Percentiles rank a stretch among this genome's conserved stretches.
These are phyloP conservation scores for Melanotaenia maccullochi DNA, from an alignment of 2,797 vertebrate genomes.

Conservation along the genomic window DNA sequence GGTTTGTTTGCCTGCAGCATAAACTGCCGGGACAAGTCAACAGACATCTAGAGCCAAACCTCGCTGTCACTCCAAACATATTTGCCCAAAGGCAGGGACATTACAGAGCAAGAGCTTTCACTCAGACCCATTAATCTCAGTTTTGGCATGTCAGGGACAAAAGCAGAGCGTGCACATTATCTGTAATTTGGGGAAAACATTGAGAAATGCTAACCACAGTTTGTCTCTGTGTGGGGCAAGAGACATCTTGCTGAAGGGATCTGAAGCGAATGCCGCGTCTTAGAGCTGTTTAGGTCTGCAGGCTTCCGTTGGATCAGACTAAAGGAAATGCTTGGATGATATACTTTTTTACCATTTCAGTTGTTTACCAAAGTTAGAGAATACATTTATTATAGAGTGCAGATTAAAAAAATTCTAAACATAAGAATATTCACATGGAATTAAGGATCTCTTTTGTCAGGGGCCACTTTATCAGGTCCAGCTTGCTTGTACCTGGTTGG, in stretches of 20 bases:
- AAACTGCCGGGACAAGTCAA: conserved; percentile 49
- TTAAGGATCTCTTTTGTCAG: not conserved
- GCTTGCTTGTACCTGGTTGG: too few species aligned
- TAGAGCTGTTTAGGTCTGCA: not conserved
- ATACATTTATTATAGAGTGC: not conserved
- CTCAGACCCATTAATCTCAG: conserved; percentile 50
- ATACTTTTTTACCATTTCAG: not conserved
- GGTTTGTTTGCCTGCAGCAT: conserved; percentile 57
- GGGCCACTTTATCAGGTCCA: not conserved
- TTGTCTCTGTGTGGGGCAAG: conserved; percentile 36
- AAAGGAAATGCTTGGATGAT: not conserved
- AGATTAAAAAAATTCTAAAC: not conserved
- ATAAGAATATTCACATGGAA: not conserved
- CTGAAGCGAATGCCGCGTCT: conserved; percentile 48
- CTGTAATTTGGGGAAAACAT: conserved; percentile 38
- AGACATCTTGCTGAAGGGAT: conserved; percentile 49
- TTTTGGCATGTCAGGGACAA: conserved; percentile 31
- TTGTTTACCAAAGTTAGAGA: not conserved
- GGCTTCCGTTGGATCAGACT: conserved; percentile 3
- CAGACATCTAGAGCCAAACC: conserved; percentile 41
- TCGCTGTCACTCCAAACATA: conserved; percentile 51
- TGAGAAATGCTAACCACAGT: conserved; percentile 35
- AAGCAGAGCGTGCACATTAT: conserved; percentile 10
- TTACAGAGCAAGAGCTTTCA: conserved; percentile 44
- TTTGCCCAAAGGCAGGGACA: conserved; percentile 60